Evolutionary conservation across 2,797 vertebrate species (phyloP), one percentile per base, ranked within the genome.

Genomic region (Anolis apletophallus): DNA sequence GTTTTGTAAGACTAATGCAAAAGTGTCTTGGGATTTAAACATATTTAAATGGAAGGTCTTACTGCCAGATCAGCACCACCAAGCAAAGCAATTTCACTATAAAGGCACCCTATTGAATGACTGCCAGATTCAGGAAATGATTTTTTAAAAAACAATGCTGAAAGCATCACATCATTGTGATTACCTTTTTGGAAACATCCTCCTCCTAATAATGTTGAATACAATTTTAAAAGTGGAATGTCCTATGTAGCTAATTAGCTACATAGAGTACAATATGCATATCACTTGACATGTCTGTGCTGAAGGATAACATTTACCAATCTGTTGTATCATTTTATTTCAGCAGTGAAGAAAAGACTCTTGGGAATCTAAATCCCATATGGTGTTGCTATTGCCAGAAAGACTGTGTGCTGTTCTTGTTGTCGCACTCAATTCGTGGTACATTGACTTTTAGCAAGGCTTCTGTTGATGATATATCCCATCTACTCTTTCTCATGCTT

Each of bases 1-100:
- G 57, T 9, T 89, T 93, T 91, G 91, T 92, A 73, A 93, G 68
- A 90, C 81, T 86, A 91, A 91, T 80, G 85, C 50, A 93, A 89
- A 89, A 85, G 5, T 81, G 29, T 88, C 83, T 89, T 40, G 88
- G 46, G 52, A 92, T 91, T 94, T 93, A 88, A 90, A 52, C 0
- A 81, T 86, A 79, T 91, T 93, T 88, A 87, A 90, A 83, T 91
- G 68, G 89, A 90, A 90, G 64, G 34, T 75, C 90, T 14, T 94
- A 86, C 64, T 74, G 59, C 54, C 90, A 84, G 64, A 91, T 91
- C 83, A 92, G 83, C 23, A 93, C 46, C 88, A 93, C 85, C 83
- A 93, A 92, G 80, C 64, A 89, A 91, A 91, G 80, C 59, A 79
- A 88, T 94, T 93, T 93, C 26, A 87, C 3, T n/a, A 84, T 85